Evolutionary conservation across 2,797 vertebrate species (phyloP).

Genomic region (Hephaestus fuliginosus): DNA sequence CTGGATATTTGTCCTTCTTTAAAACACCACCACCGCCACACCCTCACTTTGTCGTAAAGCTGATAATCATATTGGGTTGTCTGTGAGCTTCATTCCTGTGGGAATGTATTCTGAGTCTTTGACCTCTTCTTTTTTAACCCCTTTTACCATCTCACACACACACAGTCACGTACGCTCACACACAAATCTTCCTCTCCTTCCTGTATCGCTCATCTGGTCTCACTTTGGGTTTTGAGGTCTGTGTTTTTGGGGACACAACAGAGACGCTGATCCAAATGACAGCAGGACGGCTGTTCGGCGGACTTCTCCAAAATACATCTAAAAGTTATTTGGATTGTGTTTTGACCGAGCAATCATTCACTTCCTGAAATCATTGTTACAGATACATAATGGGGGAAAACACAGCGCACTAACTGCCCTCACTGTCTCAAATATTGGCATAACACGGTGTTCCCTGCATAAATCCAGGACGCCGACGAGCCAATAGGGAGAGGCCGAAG

Average conservation of each 20-base stretch:
- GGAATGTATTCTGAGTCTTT: slow-evolving; percentile 64
- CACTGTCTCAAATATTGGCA: slow-evolving; percentile 27
- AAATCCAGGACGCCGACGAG: slow-evolving; percentile 31
- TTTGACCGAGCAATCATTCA: slow-evolving; percentile 31
- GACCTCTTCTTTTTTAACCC: slow-evolving; percentile 66
- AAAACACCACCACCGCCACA: slow-evolving; percentile 45
- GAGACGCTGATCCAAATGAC: slow-evolving; percentile 49
- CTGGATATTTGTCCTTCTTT: slow-evolving; percentile 37
- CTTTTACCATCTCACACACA: slow-evolving; percentile 42
- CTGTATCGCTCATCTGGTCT: slow-evolving; percentile 72
- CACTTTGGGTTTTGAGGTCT: slow-evolving; percentile 75
- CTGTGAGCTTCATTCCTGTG: slow-evolving; percentile 67
- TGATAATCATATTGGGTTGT: slow-evolving; percentile 63
- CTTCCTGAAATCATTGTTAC: slow-evolving; percentile 18
- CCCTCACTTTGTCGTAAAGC: slow-evolving; percentile 55
- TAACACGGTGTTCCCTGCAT: slow-evolving; percentile 21
- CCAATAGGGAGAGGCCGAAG: slow-evolving; percentile 39
- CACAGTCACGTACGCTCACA: slow-evolving; percentile 39
- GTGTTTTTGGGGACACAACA: slow-evolving; percentile 63
- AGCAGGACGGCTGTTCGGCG: slow-evolving; percentile 41
- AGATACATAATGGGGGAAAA: slow-evolving; percentile 22
- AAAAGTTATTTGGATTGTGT: slow-evolving; percentile 47
- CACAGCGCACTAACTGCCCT: not conserved
- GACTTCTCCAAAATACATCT: slow-evolving; percentile 50
- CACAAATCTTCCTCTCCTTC: slow-evolving; percentile 57